A percentile compares a stretch with the other conserved stretches of the same genome.
Conservation (phyloP, 2,888 invertebrate genomes). For the Microctonus hyperodae region DNA sequence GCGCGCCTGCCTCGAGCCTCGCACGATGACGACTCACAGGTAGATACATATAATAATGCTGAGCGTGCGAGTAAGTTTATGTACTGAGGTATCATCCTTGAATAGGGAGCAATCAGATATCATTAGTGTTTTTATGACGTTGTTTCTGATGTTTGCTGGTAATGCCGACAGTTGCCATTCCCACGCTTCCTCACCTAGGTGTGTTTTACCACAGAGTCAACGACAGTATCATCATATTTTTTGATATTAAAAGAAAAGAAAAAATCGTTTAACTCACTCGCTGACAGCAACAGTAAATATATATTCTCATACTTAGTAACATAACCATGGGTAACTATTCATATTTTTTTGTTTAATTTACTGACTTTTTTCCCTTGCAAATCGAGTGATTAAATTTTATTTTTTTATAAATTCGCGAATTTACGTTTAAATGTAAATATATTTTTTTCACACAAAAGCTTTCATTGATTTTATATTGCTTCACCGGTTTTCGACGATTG, state of each 20-base stretch:
- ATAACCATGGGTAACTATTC: no score
- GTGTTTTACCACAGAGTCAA: neutral
- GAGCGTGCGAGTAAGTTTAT: conserved; percentile 29
- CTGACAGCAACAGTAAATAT: neutral
- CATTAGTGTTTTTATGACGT: conserved; percentile 58
- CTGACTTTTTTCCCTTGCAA: no score
- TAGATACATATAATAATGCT: conserved; percentile 1
- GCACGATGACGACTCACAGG: conserved; percentile 30
- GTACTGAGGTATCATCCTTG: conserved; percentile 53
- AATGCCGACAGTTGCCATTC: conserved; percentile 41
- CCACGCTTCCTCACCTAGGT: conserved; percentile 40
- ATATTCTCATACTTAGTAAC: no score
- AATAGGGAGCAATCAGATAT: conserved; percentile 61
- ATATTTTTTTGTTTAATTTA: no score
- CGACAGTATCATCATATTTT: neutral
- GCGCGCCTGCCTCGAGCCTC: conserved; percentile 36
- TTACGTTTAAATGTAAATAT: no score
- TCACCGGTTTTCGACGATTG: no score
- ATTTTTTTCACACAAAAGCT: no score
- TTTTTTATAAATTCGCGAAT: no score
- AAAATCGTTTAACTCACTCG: neutral
- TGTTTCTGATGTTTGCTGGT: conserved; percentile 37
- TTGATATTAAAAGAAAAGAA: neutral
- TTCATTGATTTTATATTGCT: no score
- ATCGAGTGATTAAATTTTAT: no score